Evolutionary conservation across 2,888 invertebrate species (phyloP), one percentile per base, ranked within the genome.

Genomic region (Drosophila mimica): DNA sequence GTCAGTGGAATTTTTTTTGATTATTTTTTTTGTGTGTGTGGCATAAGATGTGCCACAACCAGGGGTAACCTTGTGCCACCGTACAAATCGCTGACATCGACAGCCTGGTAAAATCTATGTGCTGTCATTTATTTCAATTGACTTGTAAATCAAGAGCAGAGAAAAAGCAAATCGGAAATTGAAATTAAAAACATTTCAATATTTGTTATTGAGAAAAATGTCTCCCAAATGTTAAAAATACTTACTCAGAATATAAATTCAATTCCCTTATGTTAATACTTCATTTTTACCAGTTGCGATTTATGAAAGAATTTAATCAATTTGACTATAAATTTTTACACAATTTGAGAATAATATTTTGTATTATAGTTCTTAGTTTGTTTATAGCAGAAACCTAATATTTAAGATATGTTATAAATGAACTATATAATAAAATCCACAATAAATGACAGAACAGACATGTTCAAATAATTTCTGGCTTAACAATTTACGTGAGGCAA

Each of bases 81-180:
- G 28, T 51, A 58, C 33, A 34, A 72, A 61, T 63, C 52, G 31
- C 34, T 30, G 31, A 25, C 46, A 28, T 20, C 48, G 51, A 57
- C 62, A 58, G 60, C 46, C 38, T 8, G n/a, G 28, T n/a, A 60
- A 80, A 80, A 84, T 78, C 71, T 67, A 86, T 86, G 66, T 66
- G 52, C 28, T 66, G 74, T 60, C 62, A 88, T 86, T 82, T 82
- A 71, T 85, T 88, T 88, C 86, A 86, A 86, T 87, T 87, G 84
- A 76, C 78, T 71, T 43, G 43, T 43, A 17, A 73, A 71, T 79
- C 75, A 79, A 72, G 71, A 76, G 40, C n/a, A 75, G 71, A 53
- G 71, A 68, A 78, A 78, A 54, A 52, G 62, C 48, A 65, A 30
- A 61, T 33, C 51, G 64, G 56, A 81, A 77, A 79, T 79, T 82